A percentile compares a stretch with the other conserved stretches of the same genome.
phyloP scores from a whole-genome alignment of 2,113 vertebrate genomes.

The Gavialis gangeticus region DNA sequence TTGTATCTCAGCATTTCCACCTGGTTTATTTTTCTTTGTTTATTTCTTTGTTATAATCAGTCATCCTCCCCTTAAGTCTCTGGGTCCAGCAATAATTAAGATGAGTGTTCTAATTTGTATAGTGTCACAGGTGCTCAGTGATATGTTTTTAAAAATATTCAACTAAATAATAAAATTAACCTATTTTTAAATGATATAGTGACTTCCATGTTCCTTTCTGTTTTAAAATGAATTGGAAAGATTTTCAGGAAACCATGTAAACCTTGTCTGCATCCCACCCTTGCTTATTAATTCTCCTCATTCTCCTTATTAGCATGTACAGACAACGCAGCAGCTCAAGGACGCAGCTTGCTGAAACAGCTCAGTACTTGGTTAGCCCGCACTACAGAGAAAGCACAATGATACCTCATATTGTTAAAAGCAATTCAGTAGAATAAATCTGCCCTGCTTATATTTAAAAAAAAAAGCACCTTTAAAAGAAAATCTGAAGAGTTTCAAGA shows the following conservation, averaged over 20 bases:
- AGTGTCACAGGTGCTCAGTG: neutral
- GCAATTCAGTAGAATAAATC: neutral
- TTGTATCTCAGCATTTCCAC: neutral
- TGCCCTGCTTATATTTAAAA: neutral
- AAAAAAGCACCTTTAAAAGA: neutral
- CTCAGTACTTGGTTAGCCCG: constrained; percentile 47
- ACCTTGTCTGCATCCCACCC: constrained; percentile 15
- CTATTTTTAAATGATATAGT: neutral
- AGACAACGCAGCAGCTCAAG: constrained; percentile 77
- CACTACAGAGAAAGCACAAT: constrained; percentile 44
- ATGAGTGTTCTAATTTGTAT: neutral
- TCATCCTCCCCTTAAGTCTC: neutral
- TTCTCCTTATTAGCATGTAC: constrained; percentile 78
- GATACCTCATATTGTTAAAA: constrained; percentile 41
- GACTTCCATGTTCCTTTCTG: neutral
- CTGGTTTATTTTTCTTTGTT: constrained; percentile 6
- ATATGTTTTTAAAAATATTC: neutral
- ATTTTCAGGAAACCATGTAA: constrained; percentile 37
- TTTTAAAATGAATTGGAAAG: constrained; percentile 15
- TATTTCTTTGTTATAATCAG: neutral
- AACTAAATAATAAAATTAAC: constrained; percentile 5
- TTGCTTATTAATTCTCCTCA: constrained; percentile 81
- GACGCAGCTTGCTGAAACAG: constrained; percentile 66
- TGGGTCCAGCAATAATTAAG: neutral
- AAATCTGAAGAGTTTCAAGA: neutral